Conservation (phyloP, 2,888 invertebrate species). For the Chrysomela aeneicollis region DNA sequence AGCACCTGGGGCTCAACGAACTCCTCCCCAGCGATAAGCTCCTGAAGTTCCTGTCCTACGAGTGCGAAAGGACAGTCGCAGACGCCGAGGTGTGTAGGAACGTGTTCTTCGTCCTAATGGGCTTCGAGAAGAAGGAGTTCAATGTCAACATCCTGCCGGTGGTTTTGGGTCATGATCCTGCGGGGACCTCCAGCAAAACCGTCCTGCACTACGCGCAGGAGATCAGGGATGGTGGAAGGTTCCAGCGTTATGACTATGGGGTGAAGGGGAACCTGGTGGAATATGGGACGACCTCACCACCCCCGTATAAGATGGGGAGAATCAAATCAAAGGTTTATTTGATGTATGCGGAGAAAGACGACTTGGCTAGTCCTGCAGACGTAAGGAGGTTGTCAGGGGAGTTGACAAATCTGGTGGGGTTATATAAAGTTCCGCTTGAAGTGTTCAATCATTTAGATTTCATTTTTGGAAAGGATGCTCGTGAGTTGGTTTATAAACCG, state of each 20-base stretch:
- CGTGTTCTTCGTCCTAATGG: slow-evolving; percentile 74
- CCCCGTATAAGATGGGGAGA: slow-evolving; percentile 69
- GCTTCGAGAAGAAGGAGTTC: slow-evolving; percentile 74
- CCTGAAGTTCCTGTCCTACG: slow-evolving; percentile 68
- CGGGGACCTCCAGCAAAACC: slow-evolving; percentile 77
- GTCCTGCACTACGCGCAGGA: slow-evolving; percentile 69
- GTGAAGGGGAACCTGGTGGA: slow-evolving; percentile 63
- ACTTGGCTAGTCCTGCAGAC: slow-evolving; percentile 69
- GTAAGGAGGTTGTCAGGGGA: slow-evolving; percentile 66
- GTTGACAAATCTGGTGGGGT: slow-evolving; percentile 66
- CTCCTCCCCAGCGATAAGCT: slow-evolving; percentile 74
- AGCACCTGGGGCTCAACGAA: slow-evolving; percentile 73
- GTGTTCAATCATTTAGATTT: slow-evolving; percentile 81
- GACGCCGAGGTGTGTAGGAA: slow-evolving; percentile 75
- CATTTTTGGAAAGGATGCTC: slow-evolving; percentile 71
- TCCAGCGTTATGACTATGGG: slow-evolving; percentile 77
- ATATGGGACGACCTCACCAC: slow-evolving; percentile 68
- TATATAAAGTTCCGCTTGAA: slow-evolving; percentile 68
- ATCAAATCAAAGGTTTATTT: slow-evolving; percentile 71
- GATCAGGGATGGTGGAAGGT: slow-evolving; percentile 56
- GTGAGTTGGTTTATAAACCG: slow-evolving; percentile 66
- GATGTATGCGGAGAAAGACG: slow-evolving; percentile 75
- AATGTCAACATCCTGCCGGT: slow-evolving; percentile 69
- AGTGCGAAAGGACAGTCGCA: slow-evolving; percentile 66
- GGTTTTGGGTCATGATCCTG: slow-evolving; percentile 74